Evolutionary conservation across 2,113 vertebrate genomes (phyloP).

Genomic region (Pelodiscus sinensis): DNA sequence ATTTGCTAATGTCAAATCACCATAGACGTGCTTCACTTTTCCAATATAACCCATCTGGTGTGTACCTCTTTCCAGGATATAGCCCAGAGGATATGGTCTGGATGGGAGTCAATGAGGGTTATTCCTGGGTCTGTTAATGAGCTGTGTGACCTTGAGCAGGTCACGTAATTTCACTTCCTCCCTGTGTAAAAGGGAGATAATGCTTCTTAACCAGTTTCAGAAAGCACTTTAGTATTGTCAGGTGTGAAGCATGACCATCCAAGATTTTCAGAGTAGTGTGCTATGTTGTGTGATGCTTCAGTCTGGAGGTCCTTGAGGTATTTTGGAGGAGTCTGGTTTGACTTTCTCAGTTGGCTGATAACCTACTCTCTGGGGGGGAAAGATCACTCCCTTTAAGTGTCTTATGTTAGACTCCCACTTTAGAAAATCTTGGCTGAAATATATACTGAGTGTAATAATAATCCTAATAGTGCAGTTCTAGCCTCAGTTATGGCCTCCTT

Average conservation of each 20-base stretch:
- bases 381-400: not conserved
- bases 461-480: not conserved
- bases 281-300: not conserved
- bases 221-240: not conserved
- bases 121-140: not conserved
- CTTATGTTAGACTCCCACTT: not conserved
- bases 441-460: not conserved
- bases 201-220: not conserved
- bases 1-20: not conserved
- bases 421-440: not conserved
- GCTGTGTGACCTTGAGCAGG: not conserved
- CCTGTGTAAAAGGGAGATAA: not conserved
- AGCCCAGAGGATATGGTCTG: not conserved
- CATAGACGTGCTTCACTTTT: not conserved
- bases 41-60: not conserved
- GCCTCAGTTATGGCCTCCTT: not conserved
- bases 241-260: not conserved
- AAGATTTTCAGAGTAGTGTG: not conserved
- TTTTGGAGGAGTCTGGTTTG: not conserved
- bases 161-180: rapidly evolving
- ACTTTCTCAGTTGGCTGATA: not conserved
- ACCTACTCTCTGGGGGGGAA: not conserved
- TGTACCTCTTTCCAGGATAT: not conserved
- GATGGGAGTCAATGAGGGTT: not conserved
- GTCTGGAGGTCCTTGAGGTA: not conserved